Evolutionary conservation across 1,140 invertebrate species (phyloP).

Genomic region (Habropoda laboriosa): DNA sequence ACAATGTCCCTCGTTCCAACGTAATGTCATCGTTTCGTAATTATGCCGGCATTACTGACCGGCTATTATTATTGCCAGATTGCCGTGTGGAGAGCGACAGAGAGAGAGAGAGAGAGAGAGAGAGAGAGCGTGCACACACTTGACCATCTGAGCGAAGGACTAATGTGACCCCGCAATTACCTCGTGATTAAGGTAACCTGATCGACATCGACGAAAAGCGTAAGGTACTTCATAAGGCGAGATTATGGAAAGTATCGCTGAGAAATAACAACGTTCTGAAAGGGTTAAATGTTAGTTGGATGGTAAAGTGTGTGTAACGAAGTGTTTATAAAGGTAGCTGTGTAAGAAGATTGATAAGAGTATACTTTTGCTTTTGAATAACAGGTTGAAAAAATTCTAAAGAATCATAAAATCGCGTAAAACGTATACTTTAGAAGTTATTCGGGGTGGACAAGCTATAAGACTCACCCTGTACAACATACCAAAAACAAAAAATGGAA

Average conservation of each 20-base stretch:
- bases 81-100: background rate
- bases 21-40: constrained; percentile 43
- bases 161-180: constrained; percentile 32
- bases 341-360: background rate
- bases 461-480: too few relatives aligned
- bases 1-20: constrained; percentile 15
- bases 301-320: background rate
- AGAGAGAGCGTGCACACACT: background rate
- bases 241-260: background rate
- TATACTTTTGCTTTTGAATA: background rate
- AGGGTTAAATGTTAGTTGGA: too few relatives aligned
- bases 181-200: constrained; percentile 23
- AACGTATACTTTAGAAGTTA: too few relatives aligned
- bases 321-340: background rate
- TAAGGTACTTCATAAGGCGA: fast-evolving
- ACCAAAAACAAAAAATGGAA: too few relatives aligned
- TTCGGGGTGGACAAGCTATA: too few relatives aligned
- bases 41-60: constrained; percentile 31
- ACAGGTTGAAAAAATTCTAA: too few relatives aligned
- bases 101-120: too few relatives aligned
- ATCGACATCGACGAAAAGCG: background rate
- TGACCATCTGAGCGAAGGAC: constrained; percentile 10
- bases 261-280: background rate
- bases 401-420: too few relatives aligned
- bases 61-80: constrained; percentile 45